phyloP scores from a whole-genome alignment of 2,888 invertebrate genomes.

The Eupithecia pulchellata region DNA sequence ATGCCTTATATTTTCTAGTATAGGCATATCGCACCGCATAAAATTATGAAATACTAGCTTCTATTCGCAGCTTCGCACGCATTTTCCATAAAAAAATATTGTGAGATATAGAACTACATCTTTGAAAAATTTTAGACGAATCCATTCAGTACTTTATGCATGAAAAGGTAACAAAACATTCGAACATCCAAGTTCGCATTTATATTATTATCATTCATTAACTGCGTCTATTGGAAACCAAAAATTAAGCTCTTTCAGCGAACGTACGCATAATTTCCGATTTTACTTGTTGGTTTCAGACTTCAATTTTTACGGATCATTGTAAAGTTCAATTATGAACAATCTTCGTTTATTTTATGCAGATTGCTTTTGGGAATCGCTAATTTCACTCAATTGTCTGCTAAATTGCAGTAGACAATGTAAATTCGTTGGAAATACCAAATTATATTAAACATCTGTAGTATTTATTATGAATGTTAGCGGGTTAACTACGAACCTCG shows the following conservation, averaged over 20 bases:
- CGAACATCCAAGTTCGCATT: background rate
- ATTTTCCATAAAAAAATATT: too few relatives aligned
- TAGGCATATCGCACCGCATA: too few relatives aligned
- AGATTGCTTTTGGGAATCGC: background rate
- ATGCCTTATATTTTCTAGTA: too few relatives aligned
- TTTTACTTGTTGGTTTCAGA: background rate
- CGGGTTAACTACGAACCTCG: too few relatives aligned
- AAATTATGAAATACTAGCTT: background rate
- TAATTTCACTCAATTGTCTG: background rate
- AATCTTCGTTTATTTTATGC: background rate
- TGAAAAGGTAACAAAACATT: background rate
- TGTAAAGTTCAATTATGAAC: slow-evolving; percentile 1
- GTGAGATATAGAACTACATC: too few relatives aligned
- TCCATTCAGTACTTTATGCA: background rate
- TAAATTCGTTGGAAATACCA: background rate
- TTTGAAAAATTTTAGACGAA: background rate
- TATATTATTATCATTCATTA: background rate
- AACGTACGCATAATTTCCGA: background rate
- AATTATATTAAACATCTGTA: background rate
- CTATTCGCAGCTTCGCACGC: background rate
- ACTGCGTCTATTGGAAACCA: background rate
- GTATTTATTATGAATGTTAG: too few relatives aligned
- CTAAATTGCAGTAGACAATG: background rate
- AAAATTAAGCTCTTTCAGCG: background rate
- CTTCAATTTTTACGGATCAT: background rate